Evolutionary conservation across 2,113 vertebrate species (phyloP), one percentile per base, ranked within the genome.

Genomic region (Nesoenas mayeri): DNA sequence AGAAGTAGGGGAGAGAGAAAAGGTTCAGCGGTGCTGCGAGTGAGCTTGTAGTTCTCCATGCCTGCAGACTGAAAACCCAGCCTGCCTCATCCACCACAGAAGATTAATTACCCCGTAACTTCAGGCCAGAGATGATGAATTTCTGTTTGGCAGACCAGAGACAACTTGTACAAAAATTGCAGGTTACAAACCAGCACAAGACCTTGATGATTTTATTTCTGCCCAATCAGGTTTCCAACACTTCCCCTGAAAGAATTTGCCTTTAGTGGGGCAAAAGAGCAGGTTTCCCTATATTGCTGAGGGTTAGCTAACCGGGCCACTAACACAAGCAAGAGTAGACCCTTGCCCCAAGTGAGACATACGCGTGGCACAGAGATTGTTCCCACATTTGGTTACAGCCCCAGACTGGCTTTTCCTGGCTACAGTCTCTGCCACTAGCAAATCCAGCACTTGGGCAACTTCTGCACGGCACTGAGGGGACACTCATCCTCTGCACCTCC

Each of bases 21-120:
- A 94, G 84, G 80, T 85, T 89, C 87, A 84, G 73, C 11, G 1
- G 73, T 69, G 86, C 92, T 72, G 75, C 0, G 70, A 70, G 92
- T 96, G 89, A 92, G 73, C 92, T 93, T 78, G 81, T 3, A 87
- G 91, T 61, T 66, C 84, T 93, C 86, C 69, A 5, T 0, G 75
- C 82, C 50, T 92, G 82, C 42, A 90, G 75, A 88, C 48, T 3
- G 4, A 92, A 78, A 88, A 36, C 32, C 64, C 62, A 75, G 73
- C 54, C 73, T 0, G 9, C 54, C 66, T 65, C 89, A 87, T n/a
- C 62, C 88, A 50, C 77, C 80, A 62, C 1, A 4, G n/a, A 96
- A 87, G 91, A 95, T 93, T 94, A 91, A 97, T 94, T 94, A 94
- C 91, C 44, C 92, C 70, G 86, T 82, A 91, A 96, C 62, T 81